These are phyloP conservation scores for Parochlus steinenii DNA, from an alignment of 2,888 invertebrate genomes.

Conservation along the genomic window DNA sequence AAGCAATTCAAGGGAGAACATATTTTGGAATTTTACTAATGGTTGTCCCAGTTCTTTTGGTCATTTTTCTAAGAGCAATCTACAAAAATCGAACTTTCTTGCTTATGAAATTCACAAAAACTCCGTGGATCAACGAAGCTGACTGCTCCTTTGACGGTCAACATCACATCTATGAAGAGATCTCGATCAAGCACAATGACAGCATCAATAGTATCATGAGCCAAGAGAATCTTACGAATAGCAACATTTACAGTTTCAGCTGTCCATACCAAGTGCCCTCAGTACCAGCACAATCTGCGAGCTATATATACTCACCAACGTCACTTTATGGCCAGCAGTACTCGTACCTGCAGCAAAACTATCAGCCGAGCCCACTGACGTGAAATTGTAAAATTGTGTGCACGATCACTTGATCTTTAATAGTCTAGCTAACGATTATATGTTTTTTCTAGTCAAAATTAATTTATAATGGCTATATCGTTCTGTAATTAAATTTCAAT, in stretches of 20 bases:
- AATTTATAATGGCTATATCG: too few species aligned
- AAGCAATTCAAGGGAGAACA: constrained; percentile 1
- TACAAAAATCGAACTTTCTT: constrained; percentile 9
- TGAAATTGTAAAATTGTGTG: too few species aligned
- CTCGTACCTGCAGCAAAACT: too few species aligned
- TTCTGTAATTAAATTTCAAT: too few species aligned
- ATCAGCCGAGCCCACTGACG: too few species aligned
- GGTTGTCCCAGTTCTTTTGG: too few species aligned
- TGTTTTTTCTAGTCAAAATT: too few species aligned
- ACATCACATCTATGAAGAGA: constrained; percentile 12
- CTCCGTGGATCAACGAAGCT: constrained; percentile 10
- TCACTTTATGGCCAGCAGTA: too few species aligned
- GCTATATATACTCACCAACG: too few species aligned
- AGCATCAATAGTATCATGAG: constrained; percentile 8
- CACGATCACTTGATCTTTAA: too few species aligned
- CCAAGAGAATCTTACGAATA: constrained; percentile 8
- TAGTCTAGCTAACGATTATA: too few species aligned
- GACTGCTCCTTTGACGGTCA: constrained; percentile 11
- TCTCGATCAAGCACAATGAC: constrained; percentile 6
- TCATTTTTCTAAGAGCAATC: background rate
- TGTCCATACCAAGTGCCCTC: constrained; percentile 6
- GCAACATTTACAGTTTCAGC: constrained; percentile 11
- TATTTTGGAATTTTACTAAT: background rate
- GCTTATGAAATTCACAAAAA: constrained; percentile 1
- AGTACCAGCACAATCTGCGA: too few species aligned